Evolutionary conservation across 2,797 vertebrate species (phyloP).

Genomic region (Buphagus erythrorhynchus): DNA sequence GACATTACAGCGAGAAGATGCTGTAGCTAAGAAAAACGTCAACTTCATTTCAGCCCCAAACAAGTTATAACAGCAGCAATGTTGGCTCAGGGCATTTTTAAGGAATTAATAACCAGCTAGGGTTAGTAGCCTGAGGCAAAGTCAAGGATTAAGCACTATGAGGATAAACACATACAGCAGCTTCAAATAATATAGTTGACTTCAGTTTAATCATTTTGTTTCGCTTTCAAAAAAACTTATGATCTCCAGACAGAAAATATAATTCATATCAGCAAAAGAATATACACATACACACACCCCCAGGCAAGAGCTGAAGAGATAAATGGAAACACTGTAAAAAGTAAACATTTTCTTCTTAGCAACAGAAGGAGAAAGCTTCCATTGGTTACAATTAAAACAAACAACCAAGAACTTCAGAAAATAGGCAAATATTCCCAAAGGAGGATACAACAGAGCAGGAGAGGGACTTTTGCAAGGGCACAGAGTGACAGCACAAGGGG

Average conservation of each 20-base stretch:
- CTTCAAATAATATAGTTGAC: slow-evolving; percentile 63
- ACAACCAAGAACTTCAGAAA: not conserved
- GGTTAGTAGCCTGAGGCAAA: slow-evolving; percentile 60
- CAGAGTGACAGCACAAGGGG: not conserved
- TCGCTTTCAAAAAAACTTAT: slow-evolving; percentile 60
- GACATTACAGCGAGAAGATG: slow-evolving; percentile 36
- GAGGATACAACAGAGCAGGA: not conserved
- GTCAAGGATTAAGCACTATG: slow-evolving; percentile 61
- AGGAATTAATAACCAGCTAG: slow-evolving; percentile 67
- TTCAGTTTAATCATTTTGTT: slow-evolving; percentile 71
- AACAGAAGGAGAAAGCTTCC: not conserved
- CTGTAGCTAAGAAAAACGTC: slow-evolving; percentile 39
- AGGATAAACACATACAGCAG: slow-evolving; percentile 59
- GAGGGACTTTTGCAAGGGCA: not conserved
- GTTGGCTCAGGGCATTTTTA: slow-evolving; percentile 53
- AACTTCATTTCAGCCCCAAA: slow-evolving; percentile 47
- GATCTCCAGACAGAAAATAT: slow-evolving; percentile 58
- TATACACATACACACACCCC: not conserved
- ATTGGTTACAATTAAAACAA: not conserved
- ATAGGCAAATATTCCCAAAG: not conserved
- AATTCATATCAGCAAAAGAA: slow-evolving; percentile 52
- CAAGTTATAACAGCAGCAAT: slow-evolving; percentile 53
- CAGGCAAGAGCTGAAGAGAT: slow-evolving; percentile 31
- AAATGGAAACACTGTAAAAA: slow-evolving; percentile 17
- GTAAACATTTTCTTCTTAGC: not conserved